Evolutionary conservation across 1,140 invertebrate species (phyloP).

Genomic region (Penaeus indicus): DNA sequence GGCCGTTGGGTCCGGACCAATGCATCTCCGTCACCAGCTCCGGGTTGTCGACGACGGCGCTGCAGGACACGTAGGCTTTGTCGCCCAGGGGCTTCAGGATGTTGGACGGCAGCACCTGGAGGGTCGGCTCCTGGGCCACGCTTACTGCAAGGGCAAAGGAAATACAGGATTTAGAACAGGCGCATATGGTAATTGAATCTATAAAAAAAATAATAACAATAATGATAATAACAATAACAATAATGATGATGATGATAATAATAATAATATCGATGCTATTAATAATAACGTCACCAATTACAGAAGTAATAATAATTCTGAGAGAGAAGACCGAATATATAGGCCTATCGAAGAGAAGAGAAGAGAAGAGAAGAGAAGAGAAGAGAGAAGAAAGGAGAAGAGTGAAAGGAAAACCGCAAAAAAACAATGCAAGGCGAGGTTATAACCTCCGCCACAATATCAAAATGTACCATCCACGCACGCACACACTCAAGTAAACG

Average conservation of each 20-base stretch:
- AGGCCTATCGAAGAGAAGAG: too few species aligned
- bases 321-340: neutral
- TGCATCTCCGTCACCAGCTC: constrained; percentile 69
- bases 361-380: too few species aligned
- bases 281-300: neutral
- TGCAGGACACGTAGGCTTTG: constrained; percentile 69
- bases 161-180: neutral
- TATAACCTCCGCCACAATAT: too few species aligned
- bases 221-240: neutral
- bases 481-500: too few species aligned
- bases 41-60: constrained; percentile 68
- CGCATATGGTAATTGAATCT: neutral
- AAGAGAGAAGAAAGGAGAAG: too few species aligned
- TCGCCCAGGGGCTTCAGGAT: constrained; percentile 62
- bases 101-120: constrained; percentile 64
- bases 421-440: too few species aligned
- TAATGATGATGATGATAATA: too few species aligned
- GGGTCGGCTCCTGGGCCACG: constrained; percentile 58
- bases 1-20: constrained; percentile 69
- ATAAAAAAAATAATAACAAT: too few species aligned
- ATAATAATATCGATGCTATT: neutral
- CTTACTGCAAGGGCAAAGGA: constrained; percentile 53
- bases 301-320: neutral
- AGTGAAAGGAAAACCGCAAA: too few species aligned
- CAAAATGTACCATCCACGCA: too few species aligned